A percentile compares a stretch with the other conserved stretches of the same genome.
phyloP scores from a whole-genome alignment of 2,113 vertebrate species.

The Syngnathus floridae region DNA sequence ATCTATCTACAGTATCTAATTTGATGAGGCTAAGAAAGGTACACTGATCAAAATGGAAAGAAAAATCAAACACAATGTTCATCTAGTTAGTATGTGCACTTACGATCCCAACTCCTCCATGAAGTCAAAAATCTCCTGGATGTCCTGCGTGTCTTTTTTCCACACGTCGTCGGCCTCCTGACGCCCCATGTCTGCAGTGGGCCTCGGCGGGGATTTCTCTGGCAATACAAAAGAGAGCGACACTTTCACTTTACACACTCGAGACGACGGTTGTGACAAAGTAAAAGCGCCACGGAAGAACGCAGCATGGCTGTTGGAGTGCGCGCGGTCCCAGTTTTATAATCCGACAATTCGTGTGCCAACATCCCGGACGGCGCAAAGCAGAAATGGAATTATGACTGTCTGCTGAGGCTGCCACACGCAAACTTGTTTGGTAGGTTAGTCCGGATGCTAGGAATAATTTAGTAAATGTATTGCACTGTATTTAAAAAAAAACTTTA shows the following conservation, averaged over 20 bases:
- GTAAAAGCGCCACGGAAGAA: too few relatives aligned
- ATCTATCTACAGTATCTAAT: too few relatives aligned
- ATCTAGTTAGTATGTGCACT: slow-evolving; percentile 56
- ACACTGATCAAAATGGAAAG: neutral
- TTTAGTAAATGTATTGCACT: too few relatives aligned
- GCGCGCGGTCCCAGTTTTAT: neutral
- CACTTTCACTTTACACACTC: neutral
- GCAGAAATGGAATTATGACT: slow-evolving; percentile 38
- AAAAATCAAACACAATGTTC: neutral
- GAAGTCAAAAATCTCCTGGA: slow-evolving; percentile 87
- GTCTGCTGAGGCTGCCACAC: too few relatives aligned
- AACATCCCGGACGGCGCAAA: slow-evolving; percentile 4
- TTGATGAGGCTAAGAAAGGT: neutral
- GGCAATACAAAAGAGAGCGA: neutral
- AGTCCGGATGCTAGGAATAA: too few relatives aligned
- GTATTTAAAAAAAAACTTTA: too few relatives aligned
- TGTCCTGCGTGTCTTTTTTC: slow-evolving; percentile 91
- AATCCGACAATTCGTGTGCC: slow-evolving; percentile 14
- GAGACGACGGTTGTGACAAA: neutral
- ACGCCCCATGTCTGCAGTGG: slow-evolving; percentile 78
- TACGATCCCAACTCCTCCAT: slow-evolving; percentile 93
- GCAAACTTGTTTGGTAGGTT: too few relatives aligned
- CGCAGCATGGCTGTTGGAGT: neutral
- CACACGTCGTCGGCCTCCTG: slow-evolving; percentile 77
- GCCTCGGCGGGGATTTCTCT: slow-evolving; percentile 70